Conservation (phyloP, 2,113 vertebrate species). For the Bambusicola thoracicus region DNA sequence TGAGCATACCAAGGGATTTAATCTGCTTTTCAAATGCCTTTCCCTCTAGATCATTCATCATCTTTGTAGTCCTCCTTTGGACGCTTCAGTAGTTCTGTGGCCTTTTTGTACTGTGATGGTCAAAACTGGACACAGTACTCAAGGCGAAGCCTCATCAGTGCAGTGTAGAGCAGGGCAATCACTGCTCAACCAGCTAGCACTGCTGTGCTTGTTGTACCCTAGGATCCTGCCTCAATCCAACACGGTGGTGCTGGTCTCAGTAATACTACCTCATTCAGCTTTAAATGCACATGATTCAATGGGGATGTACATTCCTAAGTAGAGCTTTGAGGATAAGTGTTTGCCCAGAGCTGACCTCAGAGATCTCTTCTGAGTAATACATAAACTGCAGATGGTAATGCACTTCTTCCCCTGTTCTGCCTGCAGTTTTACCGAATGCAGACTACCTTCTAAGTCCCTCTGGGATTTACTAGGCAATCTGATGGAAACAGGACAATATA, state of each 20-base stretch:
- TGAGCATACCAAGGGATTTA: no score
- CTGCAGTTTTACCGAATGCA: neutral
- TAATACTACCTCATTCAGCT: neutral
- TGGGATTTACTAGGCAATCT: neutral
- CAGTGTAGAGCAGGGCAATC: no score
- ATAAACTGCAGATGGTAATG: neutral
- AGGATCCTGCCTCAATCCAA: neutral
- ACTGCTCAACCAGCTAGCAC: no score
- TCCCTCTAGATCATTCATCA: no score
- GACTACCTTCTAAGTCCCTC: neutral
- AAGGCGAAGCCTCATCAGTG: no score
- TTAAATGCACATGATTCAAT: neutral
- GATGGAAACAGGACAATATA: neutral
- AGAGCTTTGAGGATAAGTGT: neutral
- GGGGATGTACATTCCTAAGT: neutral
- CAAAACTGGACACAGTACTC: no score
- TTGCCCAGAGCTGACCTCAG: neutral
- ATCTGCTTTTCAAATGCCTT: no score
- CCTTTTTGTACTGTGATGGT: no score
- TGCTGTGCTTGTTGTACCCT: no score
- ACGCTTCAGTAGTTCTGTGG: no score
- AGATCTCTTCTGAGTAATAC: neutral
- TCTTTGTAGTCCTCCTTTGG: no score
- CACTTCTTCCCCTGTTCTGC: neutral
- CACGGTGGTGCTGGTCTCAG: neutral